A percentile compares a stretch with the other conserved stretches of the same genome.
phyloP scores from a whole-genome alignment of 2,888 invertebrate genomes.

The Leptopilina myrica region DNA sequence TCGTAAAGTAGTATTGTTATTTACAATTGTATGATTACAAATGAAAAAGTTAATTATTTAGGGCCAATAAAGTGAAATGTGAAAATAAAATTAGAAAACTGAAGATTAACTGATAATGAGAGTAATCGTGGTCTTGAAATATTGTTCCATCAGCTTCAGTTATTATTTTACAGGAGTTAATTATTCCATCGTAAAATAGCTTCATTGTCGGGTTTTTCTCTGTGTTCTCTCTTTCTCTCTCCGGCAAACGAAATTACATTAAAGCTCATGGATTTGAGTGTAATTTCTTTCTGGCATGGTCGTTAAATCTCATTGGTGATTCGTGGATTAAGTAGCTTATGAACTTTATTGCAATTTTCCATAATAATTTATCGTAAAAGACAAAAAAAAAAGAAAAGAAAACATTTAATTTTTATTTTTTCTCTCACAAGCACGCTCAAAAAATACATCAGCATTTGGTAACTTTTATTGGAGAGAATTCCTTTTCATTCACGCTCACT shows the following conservation, averaged over 20 bases:
- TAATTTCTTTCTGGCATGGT: slow-evolving; percentile 29
- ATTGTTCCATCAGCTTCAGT: neutral
- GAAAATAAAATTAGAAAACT: no score
- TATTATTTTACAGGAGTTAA: slow-evolving; percentile 17
- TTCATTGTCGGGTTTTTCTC: slow-evolving; percentile 18
- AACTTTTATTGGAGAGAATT: slow-evolving; percentile 26
- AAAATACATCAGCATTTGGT: slow-evolving; percentile 5
- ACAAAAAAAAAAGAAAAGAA: neutral
- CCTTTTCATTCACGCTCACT: slow-evolving; percentile 25
- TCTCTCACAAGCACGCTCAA: no score
- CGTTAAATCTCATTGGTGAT: slow-evolving; percentile 38
- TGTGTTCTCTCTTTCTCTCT: neutral
- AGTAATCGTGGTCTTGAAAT: neutral
- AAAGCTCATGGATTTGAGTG: slow-evolving; percentile 34
- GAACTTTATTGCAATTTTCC: slow-evolving; percentile 32
- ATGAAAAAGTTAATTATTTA: no score
- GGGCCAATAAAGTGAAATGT: no score
- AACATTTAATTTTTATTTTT: no score
- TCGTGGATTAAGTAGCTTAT: slow-evolving; percentile 37
- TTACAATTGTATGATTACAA: no score
- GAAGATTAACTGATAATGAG: no score
- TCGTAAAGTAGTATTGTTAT: no score
- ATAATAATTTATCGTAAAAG: slow-evolving; percentile 19
- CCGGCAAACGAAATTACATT: slow-evolving; percentile 20
- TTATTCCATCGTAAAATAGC: slow-evolving; percentile 25